Evolutionary conservation across 1,140 invertebrate species (phyloP).

Genomic region (Samia ricini): DNA sequence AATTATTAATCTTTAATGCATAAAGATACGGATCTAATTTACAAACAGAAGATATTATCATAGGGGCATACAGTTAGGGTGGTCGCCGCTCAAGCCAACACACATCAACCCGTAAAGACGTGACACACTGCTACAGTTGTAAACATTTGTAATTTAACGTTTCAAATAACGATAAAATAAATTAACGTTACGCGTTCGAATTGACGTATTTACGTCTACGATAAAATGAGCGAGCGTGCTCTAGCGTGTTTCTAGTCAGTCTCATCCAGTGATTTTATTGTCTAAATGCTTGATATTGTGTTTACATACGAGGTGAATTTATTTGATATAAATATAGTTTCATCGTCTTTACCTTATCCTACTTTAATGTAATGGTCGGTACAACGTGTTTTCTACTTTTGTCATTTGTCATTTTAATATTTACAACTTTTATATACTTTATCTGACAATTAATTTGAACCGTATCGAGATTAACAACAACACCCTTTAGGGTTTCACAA

Average conservation of each 20-base stretch:
- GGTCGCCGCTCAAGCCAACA: background rate
- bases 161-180: constrained; percentile 50
- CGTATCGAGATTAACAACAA: no score
- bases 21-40: no score
- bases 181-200: constrained; percentile 33
- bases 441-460: no score
- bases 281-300: constrained; percentile 6
- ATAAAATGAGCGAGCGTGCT: constrained; percentile 27
- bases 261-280: constrained; percentile 14
- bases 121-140: constrained; percentile 15
- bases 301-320: constrained; percentile 14
- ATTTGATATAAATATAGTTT: background rate
- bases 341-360: no score
- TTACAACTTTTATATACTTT: no score
- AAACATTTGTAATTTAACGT: constrained; percentile 55
- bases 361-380: no score
- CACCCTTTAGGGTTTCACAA: no score
- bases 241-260: constrained; percentile 9
- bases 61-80: no score
- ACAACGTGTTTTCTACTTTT: no score
- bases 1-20: no score
- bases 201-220: constrained; percentile 41
- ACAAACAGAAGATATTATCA: no score
- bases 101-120: constrained; percentile 2
- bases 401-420: no score